Evolutionary conservation across 2,888 invertebrate genomes (phyloP), one percentile per base, ranked within the genome.

Genomic region (Polia nebulosa): DNA sequence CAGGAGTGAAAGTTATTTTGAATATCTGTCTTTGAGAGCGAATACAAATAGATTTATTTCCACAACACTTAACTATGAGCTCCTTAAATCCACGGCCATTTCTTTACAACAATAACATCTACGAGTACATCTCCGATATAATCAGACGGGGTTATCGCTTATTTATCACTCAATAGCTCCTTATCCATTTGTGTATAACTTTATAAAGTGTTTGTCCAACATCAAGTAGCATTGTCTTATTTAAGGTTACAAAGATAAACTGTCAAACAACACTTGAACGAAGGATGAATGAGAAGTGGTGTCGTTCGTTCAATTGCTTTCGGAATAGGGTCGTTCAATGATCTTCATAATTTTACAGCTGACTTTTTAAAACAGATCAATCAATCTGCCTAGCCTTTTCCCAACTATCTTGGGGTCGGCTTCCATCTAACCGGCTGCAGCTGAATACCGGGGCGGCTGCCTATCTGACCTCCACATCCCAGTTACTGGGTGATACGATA

Each of bases 161-260:
- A 34, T 34, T 36, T 27, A 29, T 65, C 39, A 32, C 8, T 32
- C 49, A 49, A 62, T 36, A 49, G 20, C 32, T 51, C 13, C 1
- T 20, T 11, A 39, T 41, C 11, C 22, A 17, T 36, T 34, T 55
- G 61, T 55, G 36, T 53, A 25, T 22, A 41, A 27, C 9, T 63
- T 66, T 17, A 45, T n/a, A 0, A 34, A 62, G 70, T 56, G 32
- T 63, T 56, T 57, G 44, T 45, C 29, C 25, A 29, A 25, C 32
- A 56, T 52, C 25, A 36, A 63, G 27, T 51, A 51, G 41, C 44
- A 36, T 70, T 69, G 22, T 64, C 5, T 61, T 22, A 15, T 32
- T 68, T 44, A 22, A 60, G 60, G 55, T 39, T 39, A 32, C 8
- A 13, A 11, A 9, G 56, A 71, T 70, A 63, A 63, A 9, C 3